Evolutionary conservation across 2,888 invertebrate genomes (phyloP).

Genomic region (Tinea semifulvella): DNA sequence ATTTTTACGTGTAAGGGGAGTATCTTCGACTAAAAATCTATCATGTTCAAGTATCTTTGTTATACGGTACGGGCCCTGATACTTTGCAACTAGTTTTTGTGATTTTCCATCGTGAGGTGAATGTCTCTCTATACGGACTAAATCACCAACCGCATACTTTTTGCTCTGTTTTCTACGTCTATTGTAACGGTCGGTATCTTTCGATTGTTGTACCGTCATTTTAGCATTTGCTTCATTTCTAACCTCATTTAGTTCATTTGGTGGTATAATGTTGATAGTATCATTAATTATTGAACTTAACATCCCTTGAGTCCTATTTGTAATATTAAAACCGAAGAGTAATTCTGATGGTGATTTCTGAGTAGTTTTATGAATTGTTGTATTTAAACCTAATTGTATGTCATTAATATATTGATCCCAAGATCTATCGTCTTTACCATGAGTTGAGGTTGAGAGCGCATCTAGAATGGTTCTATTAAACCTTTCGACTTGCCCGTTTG

Average conservation of each 20-base stretch:
- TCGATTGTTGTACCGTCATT: conserved; percentile 15
- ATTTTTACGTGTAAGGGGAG: conserved; percentile 15
- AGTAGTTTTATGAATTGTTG: conserved; percentile 20
- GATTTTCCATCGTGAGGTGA: conserved; percentile 15
- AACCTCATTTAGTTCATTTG: conserved; percentile 1
- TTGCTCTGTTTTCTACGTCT: background rate
- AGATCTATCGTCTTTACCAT: conserved; percentile 14
- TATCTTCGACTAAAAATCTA: conserved; percentile 16
- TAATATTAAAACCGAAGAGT: background rate
- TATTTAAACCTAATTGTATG: conserved; percentile 19
- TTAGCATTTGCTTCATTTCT: background rate
- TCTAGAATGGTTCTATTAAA: conserved; percentile 8
- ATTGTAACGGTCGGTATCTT: conserved; percentile 14
- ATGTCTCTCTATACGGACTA: conserved; percentile 13
- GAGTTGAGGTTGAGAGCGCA: conserved; percentile 15
- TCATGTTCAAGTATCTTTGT: conserved; percentile 9
- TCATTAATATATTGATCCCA: too few relatives aligned
- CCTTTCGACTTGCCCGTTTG: conserved; percentile 7
- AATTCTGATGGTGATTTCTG: conserved; percentile 1
- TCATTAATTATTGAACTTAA: conserved; percentile 1
- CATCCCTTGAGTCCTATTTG: background rate
- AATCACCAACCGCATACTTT: conserved; percentile 14
- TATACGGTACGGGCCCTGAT: conserved; percentile 15
- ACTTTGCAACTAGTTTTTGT: too few relatives aligned
- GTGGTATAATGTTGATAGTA: background rate